Base-by-base conservation (phyloP, 2,113 vertebrate species). In the Tupaia chinensis region DNA sequence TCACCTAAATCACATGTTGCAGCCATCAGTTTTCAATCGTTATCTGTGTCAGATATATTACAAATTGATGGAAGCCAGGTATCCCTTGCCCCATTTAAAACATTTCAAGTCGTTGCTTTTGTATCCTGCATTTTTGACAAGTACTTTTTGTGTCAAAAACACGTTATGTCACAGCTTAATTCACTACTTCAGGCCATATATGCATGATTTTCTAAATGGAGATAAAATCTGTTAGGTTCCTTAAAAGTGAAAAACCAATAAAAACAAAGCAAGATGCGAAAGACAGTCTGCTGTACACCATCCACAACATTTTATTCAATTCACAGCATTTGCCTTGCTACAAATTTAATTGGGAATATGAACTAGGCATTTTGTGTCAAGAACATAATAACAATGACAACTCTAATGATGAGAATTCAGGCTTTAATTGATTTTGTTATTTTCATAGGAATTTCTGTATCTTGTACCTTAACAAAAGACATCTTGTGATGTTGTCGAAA, bases 11-110 rank as follows among this genome's bases (percentile, higher is more conserved):
- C 74, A 89, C 25, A 82, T 88, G 56, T 60, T 80, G 29, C n/a
- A 69, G 5, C 14, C 88, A 94, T 97, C 97, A 96, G 87, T 92
- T 96, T 96, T 97, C 97, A 86, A 94, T 96, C 96, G 88, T 96
- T 97, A 95, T 95, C 98, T 98, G 96, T 83, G 93, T 97, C 83
- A 96, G 72, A 81, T 87, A 60, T 9, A 70, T 1, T n/a, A 94
- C 93, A 97, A 44, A 65, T 90, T 96, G 95, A 97, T 68, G 90
- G 96, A 92, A 93, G 60, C 25, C 78, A 92, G 76, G n/a, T 89
- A 92, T 73, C 95, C 80, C 73, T 80, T 61, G 23, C 27, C 93
- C 22, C 29, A 83, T 58, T 95, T 92, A 91, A 96, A 89, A 79
- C 32, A 74, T 93, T 87, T 95, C 78, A 81, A 92, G 87, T 29